A percentile compares a stretch with the other conserved stretches of the same genome.
phyloP scores from a whole-genome alignment of 2,113 vertebrate genomes.

The Oncorhynchus kisutch region DNA sequence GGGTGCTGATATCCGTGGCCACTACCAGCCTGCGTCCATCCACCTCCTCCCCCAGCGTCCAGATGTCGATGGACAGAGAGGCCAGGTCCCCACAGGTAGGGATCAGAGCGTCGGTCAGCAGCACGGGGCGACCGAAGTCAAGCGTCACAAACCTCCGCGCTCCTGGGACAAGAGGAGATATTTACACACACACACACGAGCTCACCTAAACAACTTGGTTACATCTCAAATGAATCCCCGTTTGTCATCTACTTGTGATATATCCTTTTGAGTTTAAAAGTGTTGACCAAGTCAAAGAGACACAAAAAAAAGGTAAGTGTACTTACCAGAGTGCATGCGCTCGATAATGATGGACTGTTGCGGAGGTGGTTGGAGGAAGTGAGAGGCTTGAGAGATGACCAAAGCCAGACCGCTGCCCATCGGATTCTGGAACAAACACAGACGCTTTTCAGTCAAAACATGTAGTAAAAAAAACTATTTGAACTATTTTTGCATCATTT shows the following conservation, averaged over 20 bases:
- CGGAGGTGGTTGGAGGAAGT: conserved; percentile 97
- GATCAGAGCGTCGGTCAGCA: conserved; percentile 94
- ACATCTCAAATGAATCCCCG: too few species aligned
- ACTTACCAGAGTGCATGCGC: conserved; percentile 97
- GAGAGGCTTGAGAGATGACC: conserved; percentile 97
- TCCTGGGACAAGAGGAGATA: conserved; percentile 67
- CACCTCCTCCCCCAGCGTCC: conserved; percentile 97
- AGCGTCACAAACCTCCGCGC: conserved; percentile 95
- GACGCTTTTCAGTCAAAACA: background rate
- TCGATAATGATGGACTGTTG: conserved; percentile 99
- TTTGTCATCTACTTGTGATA: too few species aligned
- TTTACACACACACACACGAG: background rate
- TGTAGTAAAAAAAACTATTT: background rate
- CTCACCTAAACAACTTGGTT: too few species aligned
- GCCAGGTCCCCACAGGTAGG: conserved; percentile 95
- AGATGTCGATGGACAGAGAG: conserved; percentile 98
- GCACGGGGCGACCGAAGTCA: conserved; percentile 92
- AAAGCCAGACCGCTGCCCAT: conserved; percentile 92
- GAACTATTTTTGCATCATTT: background rate
- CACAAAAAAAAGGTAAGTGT: background rate
- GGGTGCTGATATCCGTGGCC: conserved; percentile 97
- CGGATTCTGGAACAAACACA: conserved; percentile 74
- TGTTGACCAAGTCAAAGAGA: background rate
- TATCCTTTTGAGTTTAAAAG: conserved; percentile 67
- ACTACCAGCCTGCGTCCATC: conserved; percentile 94